Conservation (phyloP, 2,888 invertebrate species). For the Drosophila neotestacea region DNA sequence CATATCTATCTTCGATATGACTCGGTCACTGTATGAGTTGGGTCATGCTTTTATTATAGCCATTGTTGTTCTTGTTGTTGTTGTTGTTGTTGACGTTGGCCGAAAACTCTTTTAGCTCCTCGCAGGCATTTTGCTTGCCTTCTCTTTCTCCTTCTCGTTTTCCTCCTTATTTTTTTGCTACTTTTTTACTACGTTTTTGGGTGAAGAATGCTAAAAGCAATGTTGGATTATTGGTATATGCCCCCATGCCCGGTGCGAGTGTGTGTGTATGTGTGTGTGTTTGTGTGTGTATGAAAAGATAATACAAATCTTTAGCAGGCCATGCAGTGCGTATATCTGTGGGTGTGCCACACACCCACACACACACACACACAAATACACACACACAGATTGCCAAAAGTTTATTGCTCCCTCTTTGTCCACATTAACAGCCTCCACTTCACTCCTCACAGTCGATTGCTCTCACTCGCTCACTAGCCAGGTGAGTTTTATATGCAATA, state of each 20-base stretch:
- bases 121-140: slow-evolving; percentile 13
- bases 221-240: slow-evolving; percentile 62
- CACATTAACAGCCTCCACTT: slow-evolving; percentile 13
- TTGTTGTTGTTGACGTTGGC: slow-evolving; percentile 18
- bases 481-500: slow-evolving; percentile 71
- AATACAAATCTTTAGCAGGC: slow-evolving; percentile 49
- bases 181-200: slow-evolving; percentile 27
- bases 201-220: slow-evolving; percentile 66
- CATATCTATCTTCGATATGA: slow-evolving; percentile 31
- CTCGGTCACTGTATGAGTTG: slow-evolving; percentile 29
- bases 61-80: slow-evolving; percentile 5
- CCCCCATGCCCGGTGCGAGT: slow-evolving; percentile 10
- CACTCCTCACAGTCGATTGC: background rate
- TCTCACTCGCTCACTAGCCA: slow-evolving; percentile 27
- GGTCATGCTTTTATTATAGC: background rate
- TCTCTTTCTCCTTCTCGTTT: background rate
- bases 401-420: slow-evolving; percentile 55
- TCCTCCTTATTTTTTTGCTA: slow-evolving; percentile 1
- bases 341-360: slow-evolving; percentile 12
- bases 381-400: slow-evolving; percentile 42
- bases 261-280: slow-evolving; percentile 17
- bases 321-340: slow-evolving; percentile 31
- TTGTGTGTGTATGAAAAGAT: slow-evolving; percentile 47
- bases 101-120: slow-evolving; percentile 29
- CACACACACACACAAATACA: slow-evolving; percentile 1